Evolutionary conservation across 2,797 vertebrate species (phyloP), one percentile per base, ranked within the genome.

Genomic region (Phrynocephalus guinanensis): DNA sequence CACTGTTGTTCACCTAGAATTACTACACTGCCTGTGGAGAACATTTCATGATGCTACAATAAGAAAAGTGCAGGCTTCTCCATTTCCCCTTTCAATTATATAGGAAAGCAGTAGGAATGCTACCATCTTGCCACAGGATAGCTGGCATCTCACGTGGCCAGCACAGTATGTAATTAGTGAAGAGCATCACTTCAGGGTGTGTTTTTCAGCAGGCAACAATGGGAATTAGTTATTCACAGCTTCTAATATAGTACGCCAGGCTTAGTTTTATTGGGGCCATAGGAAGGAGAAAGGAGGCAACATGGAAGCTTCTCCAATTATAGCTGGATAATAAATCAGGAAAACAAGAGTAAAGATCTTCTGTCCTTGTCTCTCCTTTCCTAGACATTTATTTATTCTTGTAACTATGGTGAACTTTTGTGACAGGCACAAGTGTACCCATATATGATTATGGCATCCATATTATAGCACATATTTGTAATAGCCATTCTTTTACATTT

Each of bases 41-140:
- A 56, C 11, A 48, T 92, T 83, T 68, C 26, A 89, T 38, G 33
- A 80, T 80, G 33, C 30, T 86, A 79, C 56, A 92, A 79, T 75
- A 80, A 24, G 33, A 90, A 72, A 0, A 84, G 24, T n/a, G 88
- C 60, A 20, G 24, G 2, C 38, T 44, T 22, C 38, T 73, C 87
- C 50, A 68, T 68, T 44, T 38, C 87, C 87, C 88, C 13, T 93
- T 95, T 91, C 92, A 93, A 84, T 94, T 94, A 94, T 90, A 76
- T 50, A 26, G 38, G 82, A 91, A 92, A 94, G 18, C 80, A 3
- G 1, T 9, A 81, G 16, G 84, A 88, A 85, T 84, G 63, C 78
- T 87, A 15, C 79, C 83, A 10, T 44, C 80, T 18, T 87, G 38
- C 72, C 78, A 22, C 78, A 33, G 90, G 87, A 91, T 9, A 82